Evolutionary conservation across 2,797 vertebrate genomes (phyloP).

Genomic region (Phataginus tricuspis): DNA sequence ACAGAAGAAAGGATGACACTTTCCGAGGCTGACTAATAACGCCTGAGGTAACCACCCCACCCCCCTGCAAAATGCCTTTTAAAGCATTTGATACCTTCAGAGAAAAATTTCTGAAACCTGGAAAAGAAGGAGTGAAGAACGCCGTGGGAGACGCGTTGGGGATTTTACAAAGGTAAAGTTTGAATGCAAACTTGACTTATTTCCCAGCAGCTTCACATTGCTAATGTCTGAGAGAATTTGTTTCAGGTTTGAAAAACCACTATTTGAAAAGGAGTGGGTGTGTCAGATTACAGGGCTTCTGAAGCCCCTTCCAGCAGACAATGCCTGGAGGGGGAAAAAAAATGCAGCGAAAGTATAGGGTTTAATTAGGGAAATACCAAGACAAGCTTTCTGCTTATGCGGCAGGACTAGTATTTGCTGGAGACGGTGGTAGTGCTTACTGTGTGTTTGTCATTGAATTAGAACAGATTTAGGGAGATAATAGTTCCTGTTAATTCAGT

Average conservation of each 20-base stretch:
- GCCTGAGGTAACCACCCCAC: constrained; percentile 13
- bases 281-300: not conserved
- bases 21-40: constrained; percentile 67
- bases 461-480: not conserved
- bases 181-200: constrained; percentile 69
- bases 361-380: constrained; percentile 10
- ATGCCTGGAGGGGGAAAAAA: not conserved
- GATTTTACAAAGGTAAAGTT: constrained; percentile 95
- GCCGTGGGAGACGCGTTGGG: constrained; percentile 92
- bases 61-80: constrained; percentile 91
- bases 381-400: not conserved
- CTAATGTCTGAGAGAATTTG: not conserved
- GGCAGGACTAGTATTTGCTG: not conserved
- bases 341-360: not conserved
- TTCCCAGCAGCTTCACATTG: not conserved
- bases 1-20: constrained; percentile 64
- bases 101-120: constrained; percentile 93
- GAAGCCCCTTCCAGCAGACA: not conserved
- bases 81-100: constrained; percentile 91
- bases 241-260: not conserved
- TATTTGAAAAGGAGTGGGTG: not conserved
- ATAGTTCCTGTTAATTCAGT: not conserved
- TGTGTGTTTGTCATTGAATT: not conserved
- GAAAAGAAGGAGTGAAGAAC: constrained; percentile 94
- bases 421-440: not conserved